Conservation (phyloP, 2,797 vertebrate genomes). For the Urosaurus nigricauda region DNA sequence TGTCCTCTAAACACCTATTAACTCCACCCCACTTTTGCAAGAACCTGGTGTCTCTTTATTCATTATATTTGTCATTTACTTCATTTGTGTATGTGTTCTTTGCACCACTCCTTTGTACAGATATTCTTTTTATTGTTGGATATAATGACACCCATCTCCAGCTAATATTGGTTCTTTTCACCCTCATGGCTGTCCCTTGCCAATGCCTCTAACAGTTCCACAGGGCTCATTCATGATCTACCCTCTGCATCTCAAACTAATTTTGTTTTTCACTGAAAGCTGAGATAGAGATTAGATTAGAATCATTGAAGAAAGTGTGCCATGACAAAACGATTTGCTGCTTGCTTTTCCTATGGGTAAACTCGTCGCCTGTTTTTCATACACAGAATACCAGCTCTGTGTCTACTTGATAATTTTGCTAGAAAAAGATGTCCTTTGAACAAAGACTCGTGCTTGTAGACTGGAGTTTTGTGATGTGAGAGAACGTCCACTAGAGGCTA, state of each 20-base stretch:
- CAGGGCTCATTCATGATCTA: not conserved
- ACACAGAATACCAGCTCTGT: constrained; percentile 12
- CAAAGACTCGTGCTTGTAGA: not conserved
- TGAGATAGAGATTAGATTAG: not conserved
- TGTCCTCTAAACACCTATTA: not conserved
- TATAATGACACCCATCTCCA: not conserved
- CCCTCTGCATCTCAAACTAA: not conserved
- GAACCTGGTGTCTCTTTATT: fast-evolving
- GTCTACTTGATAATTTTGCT: not conserved
- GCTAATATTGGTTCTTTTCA: constrained; percentile 16
- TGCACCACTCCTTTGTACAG: fast-evolving
- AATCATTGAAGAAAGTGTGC: not conserved
- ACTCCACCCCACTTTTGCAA: not conserved
- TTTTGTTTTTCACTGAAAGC: not conserved
- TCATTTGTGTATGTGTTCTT: not conserved
- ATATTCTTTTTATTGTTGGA: not conserved
- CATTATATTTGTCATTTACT: fast-evolving
- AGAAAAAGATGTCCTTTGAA: constrained; percentile 14
- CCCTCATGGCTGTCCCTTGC: not conserved
- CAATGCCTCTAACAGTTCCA: not conserved
- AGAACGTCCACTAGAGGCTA: constrained; percentile 37
- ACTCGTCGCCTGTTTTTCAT: not conserved
- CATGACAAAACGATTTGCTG: not conserved
- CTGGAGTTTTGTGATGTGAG: constrained; percentile 24
- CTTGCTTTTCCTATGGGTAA: not conserved